phyloP scores from a whole-genome alignment of 2,888 invertebrate genomes.

The Tipula lateralis region DNA sequence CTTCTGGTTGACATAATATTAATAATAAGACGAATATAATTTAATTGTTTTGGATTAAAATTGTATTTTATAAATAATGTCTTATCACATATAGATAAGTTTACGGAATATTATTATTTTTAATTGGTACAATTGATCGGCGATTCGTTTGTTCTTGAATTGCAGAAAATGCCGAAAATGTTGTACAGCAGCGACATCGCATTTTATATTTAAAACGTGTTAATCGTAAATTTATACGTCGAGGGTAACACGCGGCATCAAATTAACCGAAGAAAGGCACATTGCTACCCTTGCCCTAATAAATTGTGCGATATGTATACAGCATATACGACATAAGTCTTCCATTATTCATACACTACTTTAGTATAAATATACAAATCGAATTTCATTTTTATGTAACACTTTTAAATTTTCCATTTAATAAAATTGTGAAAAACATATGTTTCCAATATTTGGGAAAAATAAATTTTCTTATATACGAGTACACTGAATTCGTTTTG shows the following conservation, averaged over 20 bases:
- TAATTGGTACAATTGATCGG: not conserved
- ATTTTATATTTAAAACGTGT: not conserved
- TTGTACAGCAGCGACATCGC: not conserved
- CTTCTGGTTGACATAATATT: not conserved
- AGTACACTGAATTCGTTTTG: not conserved
- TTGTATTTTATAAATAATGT: not conserved
- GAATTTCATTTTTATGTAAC: not conserved
- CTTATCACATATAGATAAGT: not conserved
- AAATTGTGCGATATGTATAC: too few species aligned
- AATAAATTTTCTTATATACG: not conserved
- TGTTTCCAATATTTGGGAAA: not conserved
- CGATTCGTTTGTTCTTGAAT: not conserved
- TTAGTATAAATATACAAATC: not conserved
- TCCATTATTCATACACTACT: not conserved
- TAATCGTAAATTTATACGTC: not conserved
- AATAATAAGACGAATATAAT: not conserved
- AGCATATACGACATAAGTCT: not conserved
- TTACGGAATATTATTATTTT: not conserved
- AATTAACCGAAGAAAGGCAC: not conserved
- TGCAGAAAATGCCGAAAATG: not conserved
- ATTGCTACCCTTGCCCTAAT: not conserved
- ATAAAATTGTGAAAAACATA: slow-evolving; percentile 3
- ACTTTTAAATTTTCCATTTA: not conserved
- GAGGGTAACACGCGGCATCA: not conserved
- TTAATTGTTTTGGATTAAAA: not conserved